These are phyloP conservation scores for Phalacrocorax pelagicus DNA, from an alignment of 2,113 vertebrate genomes.

Conservation along the genomic window DNA sequence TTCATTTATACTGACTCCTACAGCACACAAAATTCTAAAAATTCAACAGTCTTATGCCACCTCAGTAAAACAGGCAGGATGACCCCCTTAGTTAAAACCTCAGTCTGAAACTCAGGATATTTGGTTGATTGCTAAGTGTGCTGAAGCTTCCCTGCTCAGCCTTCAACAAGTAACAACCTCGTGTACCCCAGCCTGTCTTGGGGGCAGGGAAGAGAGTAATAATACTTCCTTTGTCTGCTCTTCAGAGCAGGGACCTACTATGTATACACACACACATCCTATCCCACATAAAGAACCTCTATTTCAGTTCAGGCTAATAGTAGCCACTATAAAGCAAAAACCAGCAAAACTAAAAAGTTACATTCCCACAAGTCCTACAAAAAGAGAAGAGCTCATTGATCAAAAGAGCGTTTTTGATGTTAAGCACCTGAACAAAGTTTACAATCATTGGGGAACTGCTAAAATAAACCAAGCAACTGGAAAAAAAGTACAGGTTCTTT, in stretches of 20 bases:
- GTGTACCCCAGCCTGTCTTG: not conserved
- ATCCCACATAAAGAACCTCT: not conserved
- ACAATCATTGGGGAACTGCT: not conserved
- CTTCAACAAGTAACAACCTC: not conserved
- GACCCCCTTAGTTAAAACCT: not conserved
- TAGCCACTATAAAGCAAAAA: not conserved
- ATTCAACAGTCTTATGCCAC: not conserved
- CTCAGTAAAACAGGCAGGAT: not conserved
- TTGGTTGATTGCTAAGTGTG: not conserved
- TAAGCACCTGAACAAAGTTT: not conserved
- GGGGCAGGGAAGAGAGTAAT: not conserved
- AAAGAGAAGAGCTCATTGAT: not conserved
- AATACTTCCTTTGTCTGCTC: not conserved
- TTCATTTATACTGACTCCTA: not conserved
- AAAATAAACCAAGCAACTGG: not conserved
- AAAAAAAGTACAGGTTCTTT: not conserved
- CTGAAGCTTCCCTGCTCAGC: not conserved
- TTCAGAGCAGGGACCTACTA: not conserved
- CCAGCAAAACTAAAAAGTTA: not conserved
- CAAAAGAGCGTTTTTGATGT: not conserved
- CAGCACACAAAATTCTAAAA: not conserved
- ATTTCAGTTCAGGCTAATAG: not conserved
- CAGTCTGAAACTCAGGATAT: not conserved
- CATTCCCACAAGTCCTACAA: not conserved
- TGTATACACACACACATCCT: not conserved